Conservation (phyloP, 1,140 invertebrate genomes). For the Reticulitermes speratus region DNA sequence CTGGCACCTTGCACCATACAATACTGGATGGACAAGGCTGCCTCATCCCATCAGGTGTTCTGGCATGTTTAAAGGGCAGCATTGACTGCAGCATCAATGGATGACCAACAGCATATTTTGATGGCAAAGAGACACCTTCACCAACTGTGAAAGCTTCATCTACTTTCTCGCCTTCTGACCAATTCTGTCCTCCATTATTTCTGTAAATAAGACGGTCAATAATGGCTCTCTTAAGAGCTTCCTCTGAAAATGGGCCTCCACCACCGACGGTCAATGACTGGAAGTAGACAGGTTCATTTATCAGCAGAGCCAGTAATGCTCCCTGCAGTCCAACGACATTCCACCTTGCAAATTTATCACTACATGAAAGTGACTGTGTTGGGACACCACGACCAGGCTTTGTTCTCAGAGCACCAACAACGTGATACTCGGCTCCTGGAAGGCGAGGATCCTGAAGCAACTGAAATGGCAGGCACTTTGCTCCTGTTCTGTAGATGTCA, state of each 20-base stretch:
- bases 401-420: constrained; percentile 71
- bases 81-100: constrained; percentile 29
- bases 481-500: constrained; percentile 83
- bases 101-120: neutral
- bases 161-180: neutral
- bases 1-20: constrained; percentile 56
- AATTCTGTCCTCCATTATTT: neutral
- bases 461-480: constrained; percentile 70
- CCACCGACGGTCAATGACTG: constrained; percentile 68
- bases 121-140: neutral
- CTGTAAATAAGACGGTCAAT: constrained; percentile 39
- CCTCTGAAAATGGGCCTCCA: constrained; percentile 60
- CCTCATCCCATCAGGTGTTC: constrained; percentile 37
- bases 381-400: constrained; percentile 91
- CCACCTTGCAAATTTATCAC: constrained; percentile 92
- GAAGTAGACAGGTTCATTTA: constrained; percentile 69
- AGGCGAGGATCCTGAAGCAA: constrained; percentile 54
- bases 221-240: constrained; percentile 64
- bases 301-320: constrained; percentile 67
- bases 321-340: constrained; percentile 67
- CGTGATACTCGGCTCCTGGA: constrained; percentile 66
- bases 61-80: constrained; percentile 28
- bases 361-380: constrained; percentile 88
- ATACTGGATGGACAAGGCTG: constrained; percentile 60
- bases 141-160: neutral